Base-by-base conservation (phyloP, 1,140 invertebrate genomes). In the Bombus pyrosoma region DNA sequence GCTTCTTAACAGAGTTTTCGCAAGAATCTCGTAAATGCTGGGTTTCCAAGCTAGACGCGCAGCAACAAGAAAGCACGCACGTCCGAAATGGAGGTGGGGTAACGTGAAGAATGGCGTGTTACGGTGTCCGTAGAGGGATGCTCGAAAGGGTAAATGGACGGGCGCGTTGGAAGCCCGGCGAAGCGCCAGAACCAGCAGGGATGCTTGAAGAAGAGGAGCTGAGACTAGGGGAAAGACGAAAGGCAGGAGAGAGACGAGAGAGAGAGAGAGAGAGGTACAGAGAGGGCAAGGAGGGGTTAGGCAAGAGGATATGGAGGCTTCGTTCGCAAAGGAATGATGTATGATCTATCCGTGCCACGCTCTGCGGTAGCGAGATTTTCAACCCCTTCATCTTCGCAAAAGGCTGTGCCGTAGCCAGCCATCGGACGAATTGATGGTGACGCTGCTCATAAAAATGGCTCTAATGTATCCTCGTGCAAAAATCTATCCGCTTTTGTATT, bases 271-370 rank as follows among this genome's bases (percentile, higher is more conserved):
- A n/a, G 13, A 41, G 39, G 18, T 2, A 73, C 39, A n/a, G 13
- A 41, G n/a, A 32, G n/a, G 15, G n/a, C 12, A 64, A 39, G 72
- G 77, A 83, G 73, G 73, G 68, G 85, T 59, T 71, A 85, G 82
- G 86, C 53, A 86, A 83, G 89, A 88, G 87, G 91, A 91, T 89
- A 89, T 78, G 86, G 84, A 87, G 83, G 90, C 85, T 91, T 91
- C 87, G 87, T 91, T 91, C 85, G 89, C 85, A 87, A 88, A 92
- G 92, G 88, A 91, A 92, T 93, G 92, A 93, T 93, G 91, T 93
- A 92, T 90, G 91, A 92, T 93, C 91, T 89, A 93, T 92, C 89
- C 89, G 88, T 92, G 91, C 76, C 91, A 92, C 91, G 90, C 87
- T 89, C 84, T 86, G 83, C 77, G 82, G 88, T 62, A 85, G 81